These are phyloP conservation scores for Cephalopachus bancanus DNA, from an alignment of 2,797 vertebrate species.

Conservation along the genomic window DNA sequence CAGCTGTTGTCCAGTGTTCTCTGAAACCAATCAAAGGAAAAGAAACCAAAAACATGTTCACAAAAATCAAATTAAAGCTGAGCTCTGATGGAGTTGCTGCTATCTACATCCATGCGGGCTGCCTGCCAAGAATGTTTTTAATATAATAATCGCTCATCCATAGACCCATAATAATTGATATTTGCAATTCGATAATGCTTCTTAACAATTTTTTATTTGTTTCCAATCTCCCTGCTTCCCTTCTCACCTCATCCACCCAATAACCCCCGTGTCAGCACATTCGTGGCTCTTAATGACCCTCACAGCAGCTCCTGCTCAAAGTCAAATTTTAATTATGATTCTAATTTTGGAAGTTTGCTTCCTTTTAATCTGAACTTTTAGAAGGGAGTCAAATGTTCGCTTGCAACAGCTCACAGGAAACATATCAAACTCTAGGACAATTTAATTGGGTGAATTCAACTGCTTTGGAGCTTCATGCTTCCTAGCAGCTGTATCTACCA, in stretches of 20 bases:
- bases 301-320: slow-evolving; percentile 83
- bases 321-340: slow-evolving; percentile 84
- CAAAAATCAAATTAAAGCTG: slow-evolving; percentile 85
- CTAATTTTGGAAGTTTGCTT: slow-evolving; percentile 83
- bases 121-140: slow-evolving; percentile 85
- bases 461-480: slow-evolving; percentile 46
- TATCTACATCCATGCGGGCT: slow-evolving; percentile 60
- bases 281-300: slow-evolving; percentile 81
- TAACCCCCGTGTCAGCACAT: slow-evolving; percentile 71
- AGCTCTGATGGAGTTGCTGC: slow-evolving; percentile 73
- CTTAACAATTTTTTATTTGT: slow-evolving; percentile 86
- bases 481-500: slow-evolving; percentile 35
- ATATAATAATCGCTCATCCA: slow-evolving; percentile 85
- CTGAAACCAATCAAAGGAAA: slow-evolving; percentile 70
- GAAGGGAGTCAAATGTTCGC: slow-evolving; percentile 82
- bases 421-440: slow-evolving; percentile 12
- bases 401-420: slow-evolving; percentile 66
- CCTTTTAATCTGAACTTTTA: slow-evolving; percentile 77
- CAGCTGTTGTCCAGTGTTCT: slow-evolving; percentile 72
- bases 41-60: slow-evolving; percentile 77
- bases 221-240: slow-evolving; percentile 72
- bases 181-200: slow-evolving; percentile 86
- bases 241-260: slow-evolving; percentile 71
- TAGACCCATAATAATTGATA: slow-evolving; percentile 85
- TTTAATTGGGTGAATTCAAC: slow-evolving; percentile 66